Base-by-base conservation (phyloP, 35 echinoderm and acorn worm genomes). In the Apostichopus californicus region DNA sequence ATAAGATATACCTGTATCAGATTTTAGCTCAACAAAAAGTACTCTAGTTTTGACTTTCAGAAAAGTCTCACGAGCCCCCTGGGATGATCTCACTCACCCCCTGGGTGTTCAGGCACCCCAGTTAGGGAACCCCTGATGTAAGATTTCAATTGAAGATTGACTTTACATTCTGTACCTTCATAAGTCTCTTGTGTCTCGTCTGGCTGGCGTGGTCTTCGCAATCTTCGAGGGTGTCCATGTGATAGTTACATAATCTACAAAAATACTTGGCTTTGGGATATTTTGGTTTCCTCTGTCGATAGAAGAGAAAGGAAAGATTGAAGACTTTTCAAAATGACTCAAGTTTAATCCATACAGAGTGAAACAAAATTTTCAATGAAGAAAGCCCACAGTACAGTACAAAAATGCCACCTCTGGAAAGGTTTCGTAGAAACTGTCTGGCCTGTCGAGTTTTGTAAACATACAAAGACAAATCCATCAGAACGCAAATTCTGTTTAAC, bases 231-330 rank as follows among this genome's bases (percentile, higher is more conserved):
- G 56, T 92, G 72, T 98, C 95, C 87, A 96, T 90, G 93, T 98
- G 97, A 80, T 98, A 98, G 68, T 98, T 94, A 88, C 97, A 98
- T 17, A 96, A 34, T 68, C 95, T 73, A 86, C 97, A 98, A 77
- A 94, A 96, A 57, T 92, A 98, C 59, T 93, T 95, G 24, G 97
- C 97, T 52, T 93, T 78, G 22, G 97, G 97, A 92, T 96, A 98
- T 77, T 95, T 94, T 4, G 77, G 57, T 73, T 93, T 96, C 91
- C 93, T 98, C 97, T 98, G 89, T 87, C 46, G 55, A 11, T 5
- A 86, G 18, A 5, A 21, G 55, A 56, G 12, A 54, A 28, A 86
- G 12, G 82, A 55, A 86, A 13, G 53, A 18, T 86, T 86, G 13
- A 86, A 59, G 8, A 5, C 54, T 46, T 2, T 46, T 46, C 34